Percentiles rank a stretch among this genome's conserved stretches.
Evolutionary conservation across 2,113 vertebrate genomes (phyloP).

Genomic region (Entelurus aequoreus): DNA sequence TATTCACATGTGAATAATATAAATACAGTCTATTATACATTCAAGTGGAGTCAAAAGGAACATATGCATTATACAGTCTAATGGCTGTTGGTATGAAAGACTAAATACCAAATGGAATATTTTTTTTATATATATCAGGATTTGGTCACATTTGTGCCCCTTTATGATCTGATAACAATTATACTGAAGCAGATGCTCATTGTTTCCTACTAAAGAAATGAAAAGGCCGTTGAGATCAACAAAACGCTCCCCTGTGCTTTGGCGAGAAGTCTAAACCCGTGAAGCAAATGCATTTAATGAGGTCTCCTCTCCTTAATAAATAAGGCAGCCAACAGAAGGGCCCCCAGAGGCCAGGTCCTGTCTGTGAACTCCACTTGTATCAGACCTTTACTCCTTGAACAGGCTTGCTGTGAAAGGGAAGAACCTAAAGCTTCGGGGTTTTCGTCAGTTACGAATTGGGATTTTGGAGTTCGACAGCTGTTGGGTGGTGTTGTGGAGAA

Average conservation of each 20-base stretch:
- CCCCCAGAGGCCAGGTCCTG: neutral
- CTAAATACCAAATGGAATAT: neutral
- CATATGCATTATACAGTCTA: too few relatives aligned
- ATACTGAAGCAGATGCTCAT: neutral
- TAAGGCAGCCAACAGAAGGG: neutral
- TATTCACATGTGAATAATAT: too few relatives aligned
- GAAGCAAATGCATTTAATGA: neutral
- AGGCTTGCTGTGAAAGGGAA: too few relatives aligned
- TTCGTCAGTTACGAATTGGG: slow-evolving; percentile 4
- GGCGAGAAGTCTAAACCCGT: neutral
- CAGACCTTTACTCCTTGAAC: too few relatives aligned
- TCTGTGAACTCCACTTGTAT: neutral
- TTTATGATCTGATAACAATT: neutral
- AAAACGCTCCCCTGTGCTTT: neutral
- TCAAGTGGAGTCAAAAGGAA: too few relatives aligned
- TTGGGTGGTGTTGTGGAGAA: slow-evolving; percentile 39
- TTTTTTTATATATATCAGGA: neutral
- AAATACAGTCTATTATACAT: too few relatives aligned
- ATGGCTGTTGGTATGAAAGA: too few relatives aligned
- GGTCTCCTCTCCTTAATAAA: neutral
- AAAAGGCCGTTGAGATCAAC: neutral
- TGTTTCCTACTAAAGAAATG: neutral
- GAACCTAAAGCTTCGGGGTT: too few relatives aligned
- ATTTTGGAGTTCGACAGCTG: slow-evolving; percentile 24
- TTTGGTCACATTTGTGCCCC: neutral